Evolutionary conservation across 2,113 vertebrate species (phyloP).

Genomic region (Tautogolabrus adspersus): DNA sequence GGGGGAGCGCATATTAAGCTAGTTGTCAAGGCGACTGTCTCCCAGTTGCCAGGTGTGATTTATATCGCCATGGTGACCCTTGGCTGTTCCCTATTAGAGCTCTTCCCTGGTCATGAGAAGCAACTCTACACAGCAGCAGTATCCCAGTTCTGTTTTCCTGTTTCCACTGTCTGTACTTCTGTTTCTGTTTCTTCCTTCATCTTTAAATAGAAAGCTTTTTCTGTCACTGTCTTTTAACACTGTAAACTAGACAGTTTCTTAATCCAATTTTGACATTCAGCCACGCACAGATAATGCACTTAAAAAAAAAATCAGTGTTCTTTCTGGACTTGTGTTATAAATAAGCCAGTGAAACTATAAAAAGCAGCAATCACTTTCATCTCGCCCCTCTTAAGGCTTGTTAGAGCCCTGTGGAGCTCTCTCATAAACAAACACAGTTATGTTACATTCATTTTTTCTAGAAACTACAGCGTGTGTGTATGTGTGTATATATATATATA

Average conservation of each 20-base stretch:
- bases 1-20: conserved; percentile 55
- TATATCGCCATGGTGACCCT: conserved; percentile 78
- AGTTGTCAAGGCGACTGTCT: conserved; percentile 80
- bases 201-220: not conserved
- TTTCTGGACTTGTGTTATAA: conserved; percentile 12
- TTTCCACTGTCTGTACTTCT: conserved; percentile 30
- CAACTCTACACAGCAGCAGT: conserved; percentile 39
- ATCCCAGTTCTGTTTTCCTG: conserved; percentile 48
- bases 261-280: not conserved
- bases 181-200: conserved; percentile 13
- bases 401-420: conserved; percentile 2
- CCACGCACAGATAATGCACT: not conserved
- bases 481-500: no score
- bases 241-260: not conserved
- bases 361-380: conserved; percentile 26
- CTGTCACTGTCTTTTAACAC: not conserved
- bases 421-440: conserved; percentile 16
- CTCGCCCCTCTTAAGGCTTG: not conserved
- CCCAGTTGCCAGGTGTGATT: conserved; percentile 79
- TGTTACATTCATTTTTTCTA: conserved; percentile 9
- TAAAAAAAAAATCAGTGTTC: not conserved
- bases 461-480: not conserved
- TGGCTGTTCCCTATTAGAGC: conserved; percentile 74
- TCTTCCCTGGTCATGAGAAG: conserved; percentile 54
- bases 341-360: conserved; percentile 5